These are phyloP conservation scores for Dicyrtoma fusca DNA, from an alignment of 2,888 invertebrate species.

Conservation along the genomic window DNA sequence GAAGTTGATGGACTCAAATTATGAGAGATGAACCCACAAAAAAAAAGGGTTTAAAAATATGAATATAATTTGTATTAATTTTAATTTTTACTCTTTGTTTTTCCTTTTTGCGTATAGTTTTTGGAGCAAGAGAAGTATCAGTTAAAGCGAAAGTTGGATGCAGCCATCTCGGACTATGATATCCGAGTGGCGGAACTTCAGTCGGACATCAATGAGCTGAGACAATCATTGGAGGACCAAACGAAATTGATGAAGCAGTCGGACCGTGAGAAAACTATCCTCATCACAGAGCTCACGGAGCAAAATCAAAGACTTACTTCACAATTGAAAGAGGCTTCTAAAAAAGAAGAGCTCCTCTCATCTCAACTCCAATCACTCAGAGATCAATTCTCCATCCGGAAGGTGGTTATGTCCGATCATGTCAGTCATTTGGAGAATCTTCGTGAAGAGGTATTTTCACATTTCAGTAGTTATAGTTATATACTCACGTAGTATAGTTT, in stretches of 20 bases:
- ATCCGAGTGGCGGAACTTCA: conserved; percentile 83
- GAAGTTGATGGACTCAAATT: neutral
- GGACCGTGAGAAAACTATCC: conserved; percentile 74
- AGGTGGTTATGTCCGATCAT: conserved; percentile 81
- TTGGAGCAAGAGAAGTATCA: conserved; percentile 92
- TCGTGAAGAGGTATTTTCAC: conserved; percentile 80
- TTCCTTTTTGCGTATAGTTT: conserved; percentile 70
- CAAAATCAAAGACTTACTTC: conserved; percentile 85
- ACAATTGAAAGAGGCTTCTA: conserved; percentile 76
- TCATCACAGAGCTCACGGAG: conserved; percentile 82
- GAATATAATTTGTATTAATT: conserved; percentile 1
- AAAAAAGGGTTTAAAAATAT: conserved; percentile 4
- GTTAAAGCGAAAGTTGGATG: conserved; percentile 79
- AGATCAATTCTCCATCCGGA: conserved; percentile 81
- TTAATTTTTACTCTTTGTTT: conserved; percentile 1
- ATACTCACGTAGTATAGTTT: neutral
- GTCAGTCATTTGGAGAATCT: conserved; percentile 85
- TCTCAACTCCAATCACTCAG: conserved; percentile 79
- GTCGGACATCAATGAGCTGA: conserved; percentile 80
- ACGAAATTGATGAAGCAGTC: conserved; percentile 59
- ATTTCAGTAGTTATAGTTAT: too few species aligned
- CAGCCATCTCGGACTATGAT: conserved; percentile 86
- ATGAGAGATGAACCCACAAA: neutral
- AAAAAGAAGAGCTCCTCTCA: conserved; percentile 76
- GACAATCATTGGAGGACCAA: conserved; percentile 71